These are phyloP conservation scores for Nemoura dubitans DNA, from an alignment of 2,888 invertebrate genomes.

Conservation along the genomic window DNA sequence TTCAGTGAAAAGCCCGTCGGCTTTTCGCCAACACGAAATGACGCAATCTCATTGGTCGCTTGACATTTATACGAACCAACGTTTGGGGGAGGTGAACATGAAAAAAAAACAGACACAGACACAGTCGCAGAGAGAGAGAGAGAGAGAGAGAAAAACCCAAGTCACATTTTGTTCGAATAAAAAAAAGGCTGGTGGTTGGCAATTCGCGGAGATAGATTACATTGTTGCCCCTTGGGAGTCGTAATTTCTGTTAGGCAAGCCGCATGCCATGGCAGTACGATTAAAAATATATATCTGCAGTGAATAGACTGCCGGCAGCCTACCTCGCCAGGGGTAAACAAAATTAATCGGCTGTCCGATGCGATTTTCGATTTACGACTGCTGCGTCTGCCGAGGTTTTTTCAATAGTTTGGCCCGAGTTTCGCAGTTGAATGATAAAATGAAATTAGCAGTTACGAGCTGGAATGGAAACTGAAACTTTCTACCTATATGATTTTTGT, in stretches of 20 bases:
- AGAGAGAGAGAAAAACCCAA: not conserved
- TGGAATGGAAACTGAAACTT: too few species aligned
- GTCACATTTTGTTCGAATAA: slow-evolving; percentile 26
- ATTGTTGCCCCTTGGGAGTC: slow-evolving; percentile 32
- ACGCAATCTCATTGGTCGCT: not conserved
- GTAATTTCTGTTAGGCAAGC: slow-evolving; percentile 41
- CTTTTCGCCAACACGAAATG: not conserved
- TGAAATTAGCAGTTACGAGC: too few species aligned
- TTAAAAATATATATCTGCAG: slow-evolving; percentile 42
- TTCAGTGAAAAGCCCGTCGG: not conserved
- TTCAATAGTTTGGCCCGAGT: not conserved
- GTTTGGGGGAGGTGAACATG: not conserved
- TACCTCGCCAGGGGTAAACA: slow-evolving; percentile 33
- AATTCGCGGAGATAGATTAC: slow-evolving; percentile 38
- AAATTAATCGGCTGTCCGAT: not conserved
- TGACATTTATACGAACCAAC: not conserved
- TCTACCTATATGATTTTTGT: too few species aligned
- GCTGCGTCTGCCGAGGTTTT: not conserved
- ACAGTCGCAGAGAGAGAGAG: too few species aligned
- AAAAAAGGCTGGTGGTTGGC: slow-evolving; percentile 37
- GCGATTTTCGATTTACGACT: not conserved
- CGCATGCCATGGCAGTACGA: slow-evolving; percentile 31
- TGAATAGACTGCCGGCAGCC: not conserved
- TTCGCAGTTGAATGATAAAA: too few species aligned
- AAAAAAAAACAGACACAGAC: not conserved